Conservation (phyloP, 2,113 vertebrate species). For the Hippocampus comes region DNA sequence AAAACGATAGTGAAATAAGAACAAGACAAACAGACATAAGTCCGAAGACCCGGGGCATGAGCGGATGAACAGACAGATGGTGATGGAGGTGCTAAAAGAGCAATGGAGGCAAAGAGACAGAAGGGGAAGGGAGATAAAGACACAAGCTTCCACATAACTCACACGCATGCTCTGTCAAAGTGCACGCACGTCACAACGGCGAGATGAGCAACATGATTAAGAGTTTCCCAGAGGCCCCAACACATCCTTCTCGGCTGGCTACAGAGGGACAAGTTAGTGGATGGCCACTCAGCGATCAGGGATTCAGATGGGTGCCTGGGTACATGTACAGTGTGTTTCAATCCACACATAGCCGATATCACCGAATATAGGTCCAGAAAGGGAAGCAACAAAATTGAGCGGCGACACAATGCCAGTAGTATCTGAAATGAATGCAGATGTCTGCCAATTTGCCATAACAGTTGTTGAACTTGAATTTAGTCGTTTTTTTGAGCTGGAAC, state of each 20-base stretch:
- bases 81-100: constrained; percentile 53
- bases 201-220: constrained; percentile 48
- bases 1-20: constrained; percentile 49
- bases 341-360: too few species aligned
- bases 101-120: constrained; percentile 41
- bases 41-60: constrained; percentile 30
- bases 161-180: constrained; percentile 26
- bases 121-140: constrained; percentile 44
- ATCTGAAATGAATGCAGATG: too few species aligned
- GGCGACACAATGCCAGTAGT: too few species aligned
- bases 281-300: constrained; percentile 4
- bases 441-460: too few species aligned
- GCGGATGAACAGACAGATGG: constrained; percentile 32
- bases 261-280: constrained; percentile 34
- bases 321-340: not conserved
- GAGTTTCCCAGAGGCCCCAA: constrained; percentile 34
- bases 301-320: not conserved
- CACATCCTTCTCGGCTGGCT: constrained; percentile 37
- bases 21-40: constrained; percentile 54
- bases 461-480: too few species aligned
- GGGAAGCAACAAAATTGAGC: too few species aligned
- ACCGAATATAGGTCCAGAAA: too few species aligned
- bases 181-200: constrained; percentile 13
- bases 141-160: constrained; percentile 48
- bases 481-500: too few species aligned